phyloP scores from a whole-genome alignment of 2,113 vertebrate genomes.

The Cottus gobio region DNA sequence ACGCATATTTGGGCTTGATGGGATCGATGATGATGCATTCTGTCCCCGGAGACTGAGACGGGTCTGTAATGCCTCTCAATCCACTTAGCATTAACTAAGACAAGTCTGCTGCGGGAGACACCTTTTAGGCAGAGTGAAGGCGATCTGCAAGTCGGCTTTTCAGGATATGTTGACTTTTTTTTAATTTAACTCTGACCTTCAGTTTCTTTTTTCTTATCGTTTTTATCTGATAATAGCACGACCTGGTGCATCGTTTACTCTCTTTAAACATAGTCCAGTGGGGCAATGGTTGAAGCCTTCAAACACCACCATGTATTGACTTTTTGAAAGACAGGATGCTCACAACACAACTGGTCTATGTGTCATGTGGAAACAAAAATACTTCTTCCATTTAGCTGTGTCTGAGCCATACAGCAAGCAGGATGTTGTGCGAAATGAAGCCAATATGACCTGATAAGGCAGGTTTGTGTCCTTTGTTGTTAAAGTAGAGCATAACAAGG shows the following conservation, averaged over 20 bases:
- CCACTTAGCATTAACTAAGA: conserved; percentile 55
- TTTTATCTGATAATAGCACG: not conserved
- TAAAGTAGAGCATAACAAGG: not conserved
- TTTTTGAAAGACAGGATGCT: not conserved
- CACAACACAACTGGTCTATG: not conserved
- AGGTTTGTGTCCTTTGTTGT: not conserved
- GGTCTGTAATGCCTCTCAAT: conserved; percentile 52
- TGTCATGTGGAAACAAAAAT: not conserved
- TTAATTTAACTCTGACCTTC: not conserved
- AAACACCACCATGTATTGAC: too few relatives aligned
- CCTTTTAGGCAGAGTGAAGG: not conserved
- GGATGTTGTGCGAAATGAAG: not conserved
- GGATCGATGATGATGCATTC: conserved; percentile 11
- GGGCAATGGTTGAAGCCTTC: not conserved
- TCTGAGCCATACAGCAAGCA: not conserved
- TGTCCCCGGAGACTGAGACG: conserved; percentile 20
- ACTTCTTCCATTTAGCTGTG: not conserved
- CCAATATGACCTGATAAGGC: not conserved
- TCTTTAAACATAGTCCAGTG: not conserved
- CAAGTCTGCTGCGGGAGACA: not conserved
- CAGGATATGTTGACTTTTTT: not conserved
- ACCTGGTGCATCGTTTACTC: not conserved
- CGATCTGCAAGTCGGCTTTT: not conserved
- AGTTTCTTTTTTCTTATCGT: not conserved
- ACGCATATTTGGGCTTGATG: conserved; percentile 15